A percentile compares a stretch with the other conserved stretches of the same genome.
phyloP scores from a whole-genome alignment of 2,888 invertebrate species.

The Herminia tarsipennalis region DNA sequence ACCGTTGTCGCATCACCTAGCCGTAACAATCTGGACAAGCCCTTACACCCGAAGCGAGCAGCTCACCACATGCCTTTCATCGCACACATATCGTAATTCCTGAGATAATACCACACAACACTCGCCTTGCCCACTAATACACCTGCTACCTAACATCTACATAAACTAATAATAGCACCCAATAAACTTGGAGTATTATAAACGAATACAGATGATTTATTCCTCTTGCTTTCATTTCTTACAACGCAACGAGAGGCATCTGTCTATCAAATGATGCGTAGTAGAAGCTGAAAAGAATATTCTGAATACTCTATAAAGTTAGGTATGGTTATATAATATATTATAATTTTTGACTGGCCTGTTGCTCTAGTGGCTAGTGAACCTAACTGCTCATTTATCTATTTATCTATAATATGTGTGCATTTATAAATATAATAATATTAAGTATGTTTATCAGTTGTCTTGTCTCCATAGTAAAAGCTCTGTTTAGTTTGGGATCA shows the following conservation, averaged over 20 bases:
- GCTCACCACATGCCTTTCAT: slow-evolving; percentile 19
- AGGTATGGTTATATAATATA: no score
- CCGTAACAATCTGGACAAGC: slow-evolving; percentile 1
- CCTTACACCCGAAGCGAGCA: slow-evolving; percentile 6
- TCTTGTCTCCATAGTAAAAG: no score
- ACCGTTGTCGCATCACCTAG: no score
- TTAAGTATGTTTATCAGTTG: no score
- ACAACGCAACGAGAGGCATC: neutral
- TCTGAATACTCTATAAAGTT: no score
- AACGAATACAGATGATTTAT: slow-evolving; percentile 19
- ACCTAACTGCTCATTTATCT: no score
- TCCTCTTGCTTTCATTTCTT: slow-evolving; percentile 2
- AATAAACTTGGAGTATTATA: slow-evolving; percentile 29
- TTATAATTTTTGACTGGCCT: no score
- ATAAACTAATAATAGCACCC: slow-evolving; percentile 33
- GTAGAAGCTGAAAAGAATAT: neutral
- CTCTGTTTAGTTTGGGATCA: no score
- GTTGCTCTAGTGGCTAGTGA: no score
- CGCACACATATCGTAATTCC: slow-evolving; percentile 11
- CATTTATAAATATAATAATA: no score
- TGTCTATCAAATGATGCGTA: neutral
- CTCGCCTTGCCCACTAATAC: slow-evolving; percentile 25
- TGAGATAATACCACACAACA: slow-evolving; percentile 18
- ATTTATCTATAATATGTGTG: no score
- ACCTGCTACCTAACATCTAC: slow-evolving; percentile 23